phyloP scores from a whole-genome alignment of 92 coral and sea anemone species.

The Pocillopora meandrina region DNA sequence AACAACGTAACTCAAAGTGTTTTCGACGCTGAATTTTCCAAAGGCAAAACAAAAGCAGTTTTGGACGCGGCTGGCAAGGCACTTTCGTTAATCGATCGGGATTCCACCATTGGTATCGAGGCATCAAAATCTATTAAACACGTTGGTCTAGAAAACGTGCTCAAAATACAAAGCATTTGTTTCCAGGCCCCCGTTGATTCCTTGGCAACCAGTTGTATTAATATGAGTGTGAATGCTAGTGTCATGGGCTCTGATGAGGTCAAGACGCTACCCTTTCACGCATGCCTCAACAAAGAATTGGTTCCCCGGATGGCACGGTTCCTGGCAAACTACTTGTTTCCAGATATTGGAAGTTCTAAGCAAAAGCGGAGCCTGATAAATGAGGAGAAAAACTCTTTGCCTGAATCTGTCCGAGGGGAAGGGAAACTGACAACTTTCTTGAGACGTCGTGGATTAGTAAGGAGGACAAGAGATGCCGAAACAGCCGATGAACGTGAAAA shows the following conservation, averaged over 20 bases:
- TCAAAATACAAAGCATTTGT: slow-evolving; percentile 73
- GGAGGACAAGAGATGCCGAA: slow-evolving; percentile 43
- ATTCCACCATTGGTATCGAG: slow-evolving; percentile 78
- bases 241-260: slow-evolving; percentile 57
- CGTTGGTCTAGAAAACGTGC: slow-evolving; percentile 77
- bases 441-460: slow-evolving; percentile 22
- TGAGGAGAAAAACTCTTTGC: slow-evolving; percentile 63
- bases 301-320: slow-evolving; percentile 90
- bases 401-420: slow-evolving; percentile 26
- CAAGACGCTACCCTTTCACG: slow-evolving; percentile 69
- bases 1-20: slow-evolving; percentile 67
- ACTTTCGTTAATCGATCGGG: slow-evolving; percentile 86
- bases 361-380: slow-evolving; percentile 68
- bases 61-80: slow-evolving; percentile 97
- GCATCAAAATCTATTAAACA: slow-evolving; percentile 89
- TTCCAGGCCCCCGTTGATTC: slow-evolving; percentile 82
- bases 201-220: slow-evolving; percentile 88
- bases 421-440: slow-evolving; percentile 34
- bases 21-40: slow-evolving; percentile 90
- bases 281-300: slow-evolving; percentile 87
- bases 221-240: slow-evolving; percentile 77
- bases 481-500: slow-evolving; percentile 50
- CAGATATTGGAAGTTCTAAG: slow-evolving; percentile 64
- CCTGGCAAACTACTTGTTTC: slow-evolving; percentile 84
- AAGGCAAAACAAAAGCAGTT: slow-evolving; percentile 98